phyloP scores from a whole-genome alignment of 2,888 invertebrate species.

The Tryphoninae sp. region DNA sequence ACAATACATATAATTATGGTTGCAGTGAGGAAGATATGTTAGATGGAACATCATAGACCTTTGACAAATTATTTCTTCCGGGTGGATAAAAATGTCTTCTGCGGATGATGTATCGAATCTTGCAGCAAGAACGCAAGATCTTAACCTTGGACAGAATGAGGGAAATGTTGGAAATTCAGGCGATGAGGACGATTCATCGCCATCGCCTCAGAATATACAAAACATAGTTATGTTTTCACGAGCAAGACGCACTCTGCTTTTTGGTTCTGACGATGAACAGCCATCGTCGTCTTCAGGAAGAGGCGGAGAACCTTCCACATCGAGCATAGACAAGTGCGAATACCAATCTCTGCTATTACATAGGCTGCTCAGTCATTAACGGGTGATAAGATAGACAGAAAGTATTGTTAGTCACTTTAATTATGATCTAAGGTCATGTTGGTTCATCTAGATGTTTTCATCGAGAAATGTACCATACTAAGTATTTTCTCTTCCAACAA shows the following conservation, averaged over 20 bases:
- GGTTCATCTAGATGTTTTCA: too few species aligned
- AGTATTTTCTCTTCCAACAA: too few species aligned
- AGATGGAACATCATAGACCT: slow-evolving; percentile 69
- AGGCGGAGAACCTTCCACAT: slow-evolving; percentile 69
- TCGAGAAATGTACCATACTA: too few species aligned
- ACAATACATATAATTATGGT: slow-evolving; percentile 6
- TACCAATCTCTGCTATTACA: not conserved
- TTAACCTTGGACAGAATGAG: slow-evolving; percentile 67
- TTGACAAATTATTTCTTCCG: slow-evolving; percentile 65
- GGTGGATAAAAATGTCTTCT: slow-evolving; percentile 74
- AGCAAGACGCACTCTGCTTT: slow-evolving; percentile 73
- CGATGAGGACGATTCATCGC: slow-evolving; percentile 64
- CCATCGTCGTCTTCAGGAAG: slow-evolving; percentile 68
- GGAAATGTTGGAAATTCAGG: slow-evolving; percentile 62
- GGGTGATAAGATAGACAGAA: not conserved
- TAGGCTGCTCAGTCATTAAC: not conserved
- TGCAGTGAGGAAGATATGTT: slow-evolving; percentile 49
- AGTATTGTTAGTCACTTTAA: not conserved
- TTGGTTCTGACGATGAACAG: slow-evolving; percentile 74
- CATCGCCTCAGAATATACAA: slow-evolving; percentile 74
- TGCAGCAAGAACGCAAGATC: slow-evolving; percentile 70
- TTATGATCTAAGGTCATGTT: too few species aligned
- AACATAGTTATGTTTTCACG: slow-evolving; percentile 72
- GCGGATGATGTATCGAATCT: slow-evolving; percentile 71
- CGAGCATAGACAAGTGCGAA: slow-evolving; percentile 57